Evolutionary conservation across 1,140 invertebrate species (phyloP).

Genomic region (Drosophila arawakana): DNA sequence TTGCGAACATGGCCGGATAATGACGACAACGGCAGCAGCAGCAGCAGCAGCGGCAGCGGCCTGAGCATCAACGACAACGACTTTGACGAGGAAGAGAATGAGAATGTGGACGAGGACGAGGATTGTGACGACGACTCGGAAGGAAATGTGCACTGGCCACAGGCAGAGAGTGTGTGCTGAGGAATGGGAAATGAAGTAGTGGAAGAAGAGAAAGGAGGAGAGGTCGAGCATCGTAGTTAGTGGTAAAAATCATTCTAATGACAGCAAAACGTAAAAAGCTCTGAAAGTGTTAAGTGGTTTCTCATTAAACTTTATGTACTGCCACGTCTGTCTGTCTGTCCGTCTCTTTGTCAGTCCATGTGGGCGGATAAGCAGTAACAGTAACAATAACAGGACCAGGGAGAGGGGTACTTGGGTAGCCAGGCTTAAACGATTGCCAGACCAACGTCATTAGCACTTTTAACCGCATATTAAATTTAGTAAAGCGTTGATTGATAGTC

Average conservation of each 20-base stretch:
- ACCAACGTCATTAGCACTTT: conserved; percentile 82
- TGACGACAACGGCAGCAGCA: conserved; percentile 68
- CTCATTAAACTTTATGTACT: conserved; percentile 84
- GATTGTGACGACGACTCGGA: conserved; percentile 47
- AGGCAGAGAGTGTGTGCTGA: conserved; percentile 37
- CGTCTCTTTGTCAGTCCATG: conserved; percentile 26
- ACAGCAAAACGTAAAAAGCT: conserved; percentile 82
- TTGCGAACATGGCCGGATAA: conserved; percentile 79
- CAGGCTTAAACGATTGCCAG: conserved; percentile 71
- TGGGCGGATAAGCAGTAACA: conserved; percentile 42
- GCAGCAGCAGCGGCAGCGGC: conserved; percentile 3
- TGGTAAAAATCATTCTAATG: conserved; percentile 83
- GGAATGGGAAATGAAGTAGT: not conserved
- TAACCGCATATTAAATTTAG: conserved; percentile 83
- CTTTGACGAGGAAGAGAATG: conserved; percentile 4
- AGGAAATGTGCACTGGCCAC: conserved; percentile 72
- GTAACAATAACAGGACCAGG: conserved; percentile 17
- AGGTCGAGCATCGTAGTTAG: conserved; percentile 68
- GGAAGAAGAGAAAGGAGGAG: conserved; percentile 1
- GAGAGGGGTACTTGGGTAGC: conserved; percentile 10
- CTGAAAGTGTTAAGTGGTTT: conserved; percentile 83
- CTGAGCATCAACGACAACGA: conserved; percentile 23
- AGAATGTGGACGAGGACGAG: too few species aligned
- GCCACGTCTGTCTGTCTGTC: conserved; percentile 26
- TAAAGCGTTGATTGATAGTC: conserved; percentile 74